Evolutionary conservation across 92 coral and sea anemone genomes (phyloP).

Genomic region (Galaxea fascicularis): DNA sequence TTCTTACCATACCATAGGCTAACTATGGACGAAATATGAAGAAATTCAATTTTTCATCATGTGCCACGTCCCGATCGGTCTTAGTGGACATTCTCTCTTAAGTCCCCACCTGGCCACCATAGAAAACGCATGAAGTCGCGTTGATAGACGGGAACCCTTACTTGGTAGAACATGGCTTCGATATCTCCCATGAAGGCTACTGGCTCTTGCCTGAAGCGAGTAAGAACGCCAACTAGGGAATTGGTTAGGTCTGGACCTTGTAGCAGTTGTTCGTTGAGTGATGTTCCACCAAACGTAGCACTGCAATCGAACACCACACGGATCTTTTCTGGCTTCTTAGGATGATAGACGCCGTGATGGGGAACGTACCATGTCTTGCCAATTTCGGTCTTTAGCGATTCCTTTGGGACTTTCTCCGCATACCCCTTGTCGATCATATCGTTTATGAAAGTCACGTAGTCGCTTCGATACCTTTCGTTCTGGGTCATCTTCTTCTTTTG

Average conservation of each 20-base stretch:
- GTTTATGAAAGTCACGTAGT: too few species aligned
- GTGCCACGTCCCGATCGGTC: too few species aligned
- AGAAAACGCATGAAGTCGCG: neutral
- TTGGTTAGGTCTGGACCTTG: conserved; percentile 3
- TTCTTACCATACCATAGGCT: too few species aligned
- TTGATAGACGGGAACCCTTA: neutral
- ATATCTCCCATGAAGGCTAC: conserved; percentile 1
- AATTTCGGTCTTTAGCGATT: neutral
- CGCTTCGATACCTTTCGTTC: conserved; percentile 23
- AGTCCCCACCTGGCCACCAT: too few species aligned
- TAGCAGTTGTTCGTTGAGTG: conserved; percentile 57
- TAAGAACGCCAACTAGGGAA: neutral
- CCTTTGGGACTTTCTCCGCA: conserved; percentile 48
- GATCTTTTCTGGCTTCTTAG: too few species aligned
- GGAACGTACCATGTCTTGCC: conserved; percentile 70
- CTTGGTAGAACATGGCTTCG: conserved; percentile 22
- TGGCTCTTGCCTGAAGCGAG: conserved; percentile 14
- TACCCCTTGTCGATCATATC: conserved; percentile 58
- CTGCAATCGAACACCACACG: too few species aligned
- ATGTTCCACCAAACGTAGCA: conserved; percentile 13
- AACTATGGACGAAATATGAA: too few species aligned
- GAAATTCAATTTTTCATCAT: too few species aligned
- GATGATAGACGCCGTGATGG: too few species aligned
- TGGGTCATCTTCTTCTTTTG: conserved; percentile 55
- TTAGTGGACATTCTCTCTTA: too few species aligned